A percentile compares a stretch with the other conserved stretches of the same genome.
Evolutionary conservation across 2,888 invertebrate species (phyloP).

Genomic region (Mesochorus sp.): DNA sequence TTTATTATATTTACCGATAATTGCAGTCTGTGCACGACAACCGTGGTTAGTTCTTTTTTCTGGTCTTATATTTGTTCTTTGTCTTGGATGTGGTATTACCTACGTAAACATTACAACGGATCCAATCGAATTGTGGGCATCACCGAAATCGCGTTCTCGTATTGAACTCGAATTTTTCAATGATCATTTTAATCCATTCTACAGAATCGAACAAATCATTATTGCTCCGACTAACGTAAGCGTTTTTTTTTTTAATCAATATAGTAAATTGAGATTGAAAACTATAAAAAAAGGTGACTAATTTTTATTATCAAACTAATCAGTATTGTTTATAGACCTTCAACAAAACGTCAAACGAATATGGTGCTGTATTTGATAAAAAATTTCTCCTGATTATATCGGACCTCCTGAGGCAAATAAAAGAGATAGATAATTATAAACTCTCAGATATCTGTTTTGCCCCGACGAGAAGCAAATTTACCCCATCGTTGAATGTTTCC

Average conservation of each 20-base stretch:
- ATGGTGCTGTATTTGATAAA: slow-evolving; percentile 93
- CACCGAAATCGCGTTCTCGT: slow-evolving; percentile 92
- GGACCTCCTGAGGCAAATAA: slow-evolving; percentile 88
- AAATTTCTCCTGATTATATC: slow-evolving; percentile 90
- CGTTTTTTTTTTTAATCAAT: too few relatives aligned
- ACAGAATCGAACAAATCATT: slow-evolving; percentile 95
- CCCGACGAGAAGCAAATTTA: slow-evolving; percentile 89
- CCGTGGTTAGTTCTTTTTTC: slow-evolving; percentile 90
- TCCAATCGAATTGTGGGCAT: slow-evolving; percentile 98
- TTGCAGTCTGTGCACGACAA: slow-evolving; percentile 88
- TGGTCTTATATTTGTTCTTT: slow-evolving; percentile 87
- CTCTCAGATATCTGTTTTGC: slow-evolving; percentile 95
- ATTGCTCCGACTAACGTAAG: slow-evolving; percentile 88
- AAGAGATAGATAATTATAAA: slow-evolving; percentile 81
- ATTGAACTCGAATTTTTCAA: slow-evolving; percentile 96
- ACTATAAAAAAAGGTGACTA: too few relatives aligned
- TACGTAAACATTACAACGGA: slow-evolving; percentile 93
- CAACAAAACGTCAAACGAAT: slow-evolving; percentile 89
- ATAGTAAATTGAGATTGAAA: too few relatives aligned
- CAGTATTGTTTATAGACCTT: slow-evolving; percentile 82
- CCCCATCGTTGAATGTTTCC: slow-evolving; percentile 84
- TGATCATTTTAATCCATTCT: slow-evolving; percentile 96
- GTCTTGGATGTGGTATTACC: slow-evolving; percentile 89
- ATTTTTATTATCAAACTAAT: too few relatives aligned
- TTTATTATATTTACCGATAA: too few relatives aligned